phyloP scores from a whole-genome alignment of 2,797 vertebrate genomes.

The Pogonophryne albipinna region DNA sequence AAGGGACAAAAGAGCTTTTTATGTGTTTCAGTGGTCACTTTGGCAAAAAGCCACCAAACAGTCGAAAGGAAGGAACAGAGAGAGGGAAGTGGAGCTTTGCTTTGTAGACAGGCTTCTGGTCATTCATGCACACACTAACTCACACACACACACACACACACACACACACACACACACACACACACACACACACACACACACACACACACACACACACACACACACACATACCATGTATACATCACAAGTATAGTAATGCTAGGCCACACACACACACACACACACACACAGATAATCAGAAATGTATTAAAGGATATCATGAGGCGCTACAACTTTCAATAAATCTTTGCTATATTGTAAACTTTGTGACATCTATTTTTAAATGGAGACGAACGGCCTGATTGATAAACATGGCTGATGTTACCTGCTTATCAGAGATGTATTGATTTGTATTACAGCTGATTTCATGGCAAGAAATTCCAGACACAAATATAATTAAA shows the following conservation, averaged over 20 bases:
- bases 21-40: conserved; percentile 66
- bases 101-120: conserved; percentile 40
- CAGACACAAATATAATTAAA: not conserved
- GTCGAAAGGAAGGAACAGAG: conserved; percentile 37
- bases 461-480: not conserved
- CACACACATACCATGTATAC: not conserved
- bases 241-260: too few relatives aligned
- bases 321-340: conserved; percentile 7
- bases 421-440: not conserved
- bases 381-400: not conserved
- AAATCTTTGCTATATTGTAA: not conserved
- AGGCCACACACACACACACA: not conserved
- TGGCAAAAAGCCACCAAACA: conserved; percentile 50
- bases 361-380: not conserved
- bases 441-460: not conserved
- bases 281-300: conserved; percentile 24
- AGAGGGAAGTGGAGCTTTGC: conserved; percentile 37
- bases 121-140: conserved; percentile 17
- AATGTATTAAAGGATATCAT: conserved; percentile 27
- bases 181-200: too few relatives aligned
- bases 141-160: not conserved
- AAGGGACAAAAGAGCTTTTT: conserved; percentile 74
- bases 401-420: not conserved
- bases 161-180: too few relatives aligned
- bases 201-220: not conserved